Conservation (phyloP, 2,113 vertebrate species). For the Talpa occidentalis region DNA sequence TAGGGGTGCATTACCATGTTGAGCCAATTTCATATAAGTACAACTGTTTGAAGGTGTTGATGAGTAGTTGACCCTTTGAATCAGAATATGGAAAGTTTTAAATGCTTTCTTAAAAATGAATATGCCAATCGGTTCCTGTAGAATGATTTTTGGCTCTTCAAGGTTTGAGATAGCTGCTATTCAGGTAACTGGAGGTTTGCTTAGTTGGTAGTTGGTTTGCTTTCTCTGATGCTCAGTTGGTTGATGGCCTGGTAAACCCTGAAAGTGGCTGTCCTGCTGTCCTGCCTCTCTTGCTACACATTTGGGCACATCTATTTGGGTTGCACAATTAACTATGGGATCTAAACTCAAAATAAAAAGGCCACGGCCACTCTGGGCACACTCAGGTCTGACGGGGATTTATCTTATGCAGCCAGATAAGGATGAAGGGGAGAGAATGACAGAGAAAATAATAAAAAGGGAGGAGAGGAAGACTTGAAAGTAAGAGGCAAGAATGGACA, state of each 20-base stretch:
- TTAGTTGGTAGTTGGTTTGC: background rate
- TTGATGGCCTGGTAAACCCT: background rate
- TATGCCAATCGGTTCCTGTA: constrained; percentile 11
- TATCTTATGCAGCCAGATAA: background rate
- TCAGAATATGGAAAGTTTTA: constrained; percentile 51
- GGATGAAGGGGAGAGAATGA: background rate
- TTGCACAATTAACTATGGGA: background rate
- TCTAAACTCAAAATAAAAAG: constrained; percentile 58
- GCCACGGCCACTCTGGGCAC: background rate
- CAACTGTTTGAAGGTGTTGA: background rate
- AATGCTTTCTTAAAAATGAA: constrained; percentile 56
- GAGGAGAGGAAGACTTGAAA: background rate
- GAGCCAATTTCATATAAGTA: background rate
- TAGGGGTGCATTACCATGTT: background rate
- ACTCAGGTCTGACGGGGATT: background rate
- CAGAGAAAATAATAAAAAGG: background rate
- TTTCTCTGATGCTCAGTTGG: background rate
- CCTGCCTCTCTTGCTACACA: background rate
- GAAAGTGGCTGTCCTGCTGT: background rate
- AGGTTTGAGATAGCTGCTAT: constrained; percentile 58
- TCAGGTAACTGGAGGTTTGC: background rate
- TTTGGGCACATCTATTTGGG: background rate
- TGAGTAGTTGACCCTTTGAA: constrained; percentile 35
- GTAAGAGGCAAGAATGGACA: background rate
- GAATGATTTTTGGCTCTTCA: constrained; percentile 50